Evolutionary conservation across 2,888 invertebrate genomes (phyloP).

Genomic region (Cantharis nigra): DNA sequence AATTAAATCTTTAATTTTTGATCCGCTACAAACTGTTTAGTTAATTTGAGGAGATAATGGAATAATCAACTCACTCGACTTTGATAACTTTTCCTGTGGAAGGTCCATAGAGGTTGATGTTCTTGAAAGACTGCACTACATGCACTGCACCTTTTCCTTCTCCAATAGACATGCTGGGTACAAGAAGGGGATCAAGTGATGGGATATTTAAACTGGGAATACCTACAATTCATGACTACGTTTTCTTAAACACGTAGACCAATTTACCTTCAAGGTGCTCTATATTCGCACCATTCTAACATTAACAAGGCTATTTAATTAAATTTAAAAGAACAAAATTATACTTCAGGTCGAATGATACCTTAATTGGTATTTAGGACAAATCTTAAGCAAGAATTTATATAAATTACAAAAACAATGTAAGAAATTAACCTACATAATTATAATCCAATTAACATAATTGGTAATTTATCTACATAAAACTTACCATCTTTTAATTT

Average conservation of each 20-base stretch:
- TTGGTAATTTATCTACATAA: background rate
- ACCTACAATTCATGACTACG: background rate
- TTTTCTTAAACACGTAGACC: background rate
- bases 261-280: background rate
- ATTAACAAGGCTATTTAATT: background rate
- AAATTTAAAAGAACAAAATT: too few relatives aligned
- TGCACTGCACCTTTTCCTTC: conserved; percentile 65
- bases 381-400: background rate
- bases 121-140: conserved; percentile 68
- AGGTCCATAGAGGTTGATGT: conserved; percentile 67
- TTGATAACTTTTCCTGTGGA: conserved; percentile 61
- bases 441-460: background rate
- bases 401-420: background rate
- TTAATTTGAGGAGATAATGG: background rate
- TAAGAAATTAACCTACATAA: background rate
- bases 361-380: background rate
- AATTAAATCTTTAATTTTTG: conserved; percentile 46
- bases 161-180: conserved; percentile 54
- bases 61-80: conserved; percentile 58
- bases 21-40: background rate
- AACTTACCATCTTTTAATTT: conserved; percentile 63
- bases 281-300: background rate
- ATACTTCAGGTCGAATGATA: background rate
- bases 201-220: conserved; percentile 52
- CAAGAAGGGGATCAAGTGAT: conserved; percentile 57